Conservation (phyloP, 2,113 vertebrate species). For the Podiceps cristatus region DNA sequence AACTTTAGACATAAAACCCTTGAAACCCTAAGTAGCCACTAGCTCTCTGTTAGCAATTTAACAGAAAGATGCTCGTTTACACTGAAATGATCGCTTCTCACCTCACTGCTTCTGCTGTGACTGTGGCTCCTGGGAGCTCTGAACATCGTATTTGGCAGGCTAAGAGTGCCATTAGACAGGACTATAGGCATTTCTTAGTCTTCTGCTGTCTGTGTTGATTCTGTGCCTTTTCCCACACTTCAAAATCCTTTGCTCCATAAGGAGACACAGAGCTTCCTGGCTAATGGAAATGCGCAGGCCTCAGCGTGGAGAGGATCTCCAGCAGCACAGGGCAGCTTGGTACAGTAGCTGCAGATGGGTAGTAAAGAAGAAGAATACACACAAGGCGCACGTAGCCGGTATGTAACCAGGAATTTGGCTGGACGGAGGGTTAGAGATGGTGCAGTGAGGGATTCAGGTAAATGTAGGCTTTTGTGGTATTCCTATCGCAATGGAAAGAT, state of each 20-base stretch:
- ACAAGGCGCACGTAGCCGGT: neutral
- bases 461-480: neutral
- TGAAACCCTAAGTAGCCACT: neutral
- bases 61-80: neutral
- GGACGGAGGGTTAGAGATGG: neutral
- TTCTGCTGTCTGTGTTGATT: neutral
- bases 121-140: neutral
- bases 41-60: neutral
- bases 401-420: neutral
- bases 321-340: neutral
- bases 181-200: neutral
- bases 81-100: neutral
- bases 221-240: neutral
- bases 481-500: neutral
- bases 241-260: neutral
- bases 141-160: neutral
- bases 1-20: neutral
- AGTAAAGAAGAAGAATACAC: neutral
- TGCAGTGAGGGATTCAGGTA: neutral
- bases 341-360: neutral
- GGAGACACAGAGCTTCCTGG: neutral
- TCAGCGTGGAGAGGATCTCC: neutral
- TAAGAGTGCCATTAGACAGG: neutral
- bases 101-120: neutral
- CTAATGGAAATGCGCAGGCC: neutral